Conservation (phyloP, 2,888 invertebrate genomes). For the Drosophila nigricruria region DNA sequence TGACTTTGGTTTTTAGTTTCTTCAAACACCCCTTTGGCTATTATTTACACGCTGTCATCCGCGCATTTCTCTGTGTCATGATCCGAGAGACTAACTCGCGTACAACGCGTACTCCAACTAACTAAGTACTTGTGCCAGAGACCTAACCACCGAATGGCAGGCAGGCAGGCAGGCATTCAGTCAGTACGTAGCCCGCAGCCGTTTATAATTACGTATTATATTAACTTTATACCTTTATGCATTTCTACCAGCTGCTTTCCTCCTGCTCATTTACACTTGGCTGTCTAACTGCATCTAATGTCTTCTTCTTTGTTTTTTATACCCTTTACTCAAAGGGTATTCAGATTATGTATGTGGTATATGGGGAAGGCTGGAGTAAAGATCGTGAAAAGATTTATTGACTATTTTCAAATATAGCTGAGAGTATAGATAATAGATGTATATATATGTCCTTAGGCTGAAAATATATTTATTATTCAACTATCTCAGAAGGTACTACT, state of each 20-base stretch:
- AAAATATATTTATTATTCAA: too few species aligned
- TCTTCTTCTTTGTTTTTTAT: slow-evolving; percentile 38
- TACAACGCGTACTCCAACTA: slow-evolving; percentile 27
- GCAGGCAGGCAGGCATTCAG: too few species aligned
- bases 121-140: slow-evolving; percentile 33
- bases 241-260: slow-evolving; percentile 18
- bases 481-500: too few species aligned
- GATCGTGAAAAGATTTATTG: too few species aligned
- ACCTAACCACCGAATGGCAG: slow-evolving; percentile 8
- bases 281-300: slow-evolving; percentile 55
- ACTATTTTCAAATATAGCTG: too few species aligned
- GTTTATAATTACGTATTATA: slow-evolving; percentile 67
- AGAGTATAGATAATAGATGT: too few species aligned
- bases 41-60: slow-evolving; percentile 70
- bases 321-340: slow-evolving; percentile 7
- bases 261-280: slow-evolving; percentile 41
- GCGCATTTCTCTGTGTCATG: slow-evolving; percentile 65
- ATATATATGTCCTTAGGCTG: too few species aligned
- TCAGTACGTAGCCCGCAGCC: slow-evolving; percentile 16
- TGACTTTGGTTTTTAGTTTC: slow-evolving; percentile 32
- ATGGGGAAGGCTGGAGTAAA: too few species aligned
- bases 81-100: slow-evolving; percentile 28
- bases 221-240: slow-evolving; percentile 49
- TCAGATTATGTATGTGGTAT: neutral
- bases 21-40: slow-evolving; percentile 49